Evolutionary conservation across 2,888 invertebrate species (phyloP).

Genomic region (Neuroscelio doddi): DNA sequence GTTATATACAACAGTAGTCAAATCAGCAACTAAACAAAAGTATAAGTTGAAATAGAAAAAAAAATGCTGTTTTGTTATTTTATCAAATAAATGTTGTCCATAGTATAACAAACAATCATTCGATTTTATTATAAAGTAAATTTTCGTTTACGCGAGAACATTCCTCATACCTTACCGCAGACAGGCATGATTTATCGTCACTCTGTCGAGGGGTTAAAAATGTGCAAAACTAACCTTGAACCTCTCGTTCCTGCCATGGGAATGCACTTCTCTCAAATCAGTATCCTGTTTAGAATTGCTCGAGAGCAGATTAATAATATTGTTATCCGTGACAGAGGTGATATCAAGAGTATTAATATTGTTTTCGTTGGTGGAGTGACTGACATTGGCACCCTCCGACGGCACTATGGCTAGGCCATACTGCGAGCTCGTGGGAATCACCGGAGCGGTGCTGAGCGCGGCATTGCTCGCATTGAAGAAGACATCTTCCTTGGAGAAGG

Average conservation of each 20-base stretch:
- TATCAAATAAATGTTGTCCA: too few relatives aligned
- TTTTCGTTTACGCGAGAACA: too few relatives aligned
- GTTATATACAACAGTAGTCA: too few relatives aligned
- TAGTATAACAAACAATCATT: too few relatives aligned
- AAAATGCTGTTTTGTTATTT: too few relatives aligned
- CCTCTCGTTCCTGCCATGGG: slow-evolving; percentile 83
- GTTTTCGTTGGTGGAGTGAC: slow-evolving; percentile 65
- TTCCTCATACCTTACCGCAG: too few relatives aligned
- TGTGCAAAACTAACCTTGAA: slow-evolving; percentile 76
- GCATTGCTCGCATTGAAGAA: slow-evolving; percentile 84
- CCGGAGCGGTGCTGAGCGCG: slow-evolving; percentile 85
- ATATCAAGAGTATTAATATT: slow-evolving; percentile 66
- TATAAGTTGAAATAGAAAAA: too few relatives aligned
- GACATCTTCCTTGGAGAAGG: slow-evolving; percentile 88
- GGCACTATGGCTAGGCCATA: slow-evolving; percentile 87
- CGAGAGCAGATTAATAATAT: slow-evolving; percentile 68
- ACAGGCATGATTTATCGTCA: too few relatives aligned
- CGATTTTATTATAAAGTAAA: too few relatives aligned
- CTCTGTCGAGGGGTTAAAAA: background rate
- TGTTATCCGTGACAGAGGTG: slow-evolving; percentile 69
- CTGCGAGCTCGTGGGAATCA: slow-evolving; percentile 87
- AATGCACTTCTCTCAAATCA: slow-evolving; percentile 79
- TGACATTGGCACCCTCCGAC: slow-evolving; percentile 72
- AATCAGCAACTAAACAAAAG: too few relatives aligned
- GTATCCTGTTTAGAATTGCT: slow-evolving; percentile 71